A percentile compares a stretch with the other conserved stretches of the same genome.
Evolutionary conservation across 2,888 invertebrate species (phyloP).

Genomic region (Eupithecia abbreviata): DNA sequence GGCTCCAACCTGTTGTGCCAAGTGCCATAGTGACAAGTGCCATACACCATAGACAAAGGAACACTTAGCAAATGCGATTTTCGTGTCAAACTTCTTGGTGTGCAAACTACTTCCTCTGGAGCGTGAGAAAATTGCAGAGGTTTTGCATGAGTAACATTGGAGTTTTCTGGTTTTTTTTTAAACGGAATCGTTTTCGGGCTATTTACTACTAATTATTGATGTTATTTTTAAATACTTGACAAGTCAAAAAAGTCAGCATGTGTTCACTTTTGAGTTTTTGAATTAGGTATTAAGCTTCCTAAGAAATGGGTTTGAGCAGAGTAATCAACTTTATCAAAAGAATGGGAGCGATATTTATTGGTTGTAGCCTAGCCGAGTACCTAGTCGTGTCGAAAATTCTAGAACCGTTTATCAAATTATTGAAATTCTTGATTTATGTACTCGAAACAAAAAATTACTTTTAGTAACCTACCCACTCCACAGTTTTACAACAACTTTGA

Average conservation of each 20-base stretch:
- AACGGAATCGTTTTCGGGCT: too few relatives aligned
- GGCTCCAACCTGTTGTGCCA: slow-evolving; percentile 56
- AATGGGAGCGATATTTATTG: too few relatives aligned
- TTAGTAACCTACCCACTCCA: neutral
- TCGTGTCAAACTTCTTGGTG: slow-evolving; percentile 50
- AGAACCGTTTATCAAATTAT: too few relatives aligned
- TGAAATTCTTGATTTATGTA: neutral
- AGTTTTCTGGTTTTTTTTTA: neutral
- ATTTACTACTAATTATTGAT: too few relatives aligned
- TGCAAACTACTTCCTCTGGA: slow-evolving; percentile 17
- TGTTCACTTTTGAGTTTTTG: too few relatives aligned
- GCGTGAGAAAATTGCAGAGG: slow-evolving; percentile 7
- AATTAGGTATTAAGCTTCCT: too few relatives aligned
- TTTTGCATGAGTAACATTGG: neutral
- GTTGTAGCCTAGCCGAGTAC: neutral
- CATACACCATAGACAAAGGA: slow-evolving; percentile 30
- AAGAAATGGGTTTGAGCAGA: too few relatives aligned
- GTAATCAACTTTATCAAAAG: too few relatives aligned
- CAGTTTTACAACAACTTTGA: neutral
- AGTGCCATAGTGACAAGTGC: slow-evolving; percentile 43
- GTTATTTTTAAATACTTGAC: too few relatives aligned
- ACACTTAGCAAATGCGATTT: slow-evolving; percentile 58
- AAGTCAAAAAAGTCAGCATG: too few relatives aligned
- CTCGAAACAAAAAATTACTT: neutral
- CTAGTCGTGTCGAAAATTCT: too few relatives aligned